These are phyloP conservation scores for Syrrhaptes paradoxus DNA, from an alignment of 2,113 vertebrate genomes.

Conservation along the genomic window DNA sequence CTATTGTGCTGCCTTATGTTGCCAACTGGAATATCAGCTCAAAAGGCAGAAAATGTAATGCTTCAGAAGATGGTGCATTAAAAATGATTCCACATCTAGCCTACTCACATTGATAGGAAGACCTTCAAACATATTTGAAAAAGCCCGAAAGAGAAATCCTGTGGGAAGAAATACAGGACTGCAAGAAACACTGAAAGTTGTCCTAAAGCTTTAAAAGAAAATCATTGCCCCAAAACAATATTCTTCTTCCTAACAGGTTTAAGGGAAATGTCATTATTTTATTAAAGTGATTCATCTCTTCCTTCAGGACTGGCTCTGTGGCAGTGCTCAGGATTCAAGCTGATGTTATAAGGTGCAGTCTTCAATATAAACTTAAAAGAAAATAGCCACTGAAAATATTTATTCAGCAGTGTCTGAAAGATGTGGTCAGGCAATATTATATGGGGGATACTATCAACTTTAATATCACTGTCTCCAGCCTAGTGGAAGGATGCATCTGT, in stretches of 20 bases:
- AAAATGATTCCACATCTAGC: constrained; percentile 16
- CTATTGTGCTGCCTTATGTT: not conserved
- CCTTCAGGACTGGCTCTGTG: not conserved
- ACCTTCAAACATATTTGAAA: not conserved
- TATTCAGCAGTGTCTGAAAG: not conserved
- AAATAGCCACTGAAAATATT: not conserved
- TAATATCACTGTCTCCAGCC: not conserved
- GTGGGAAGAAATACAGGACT: not conserved
- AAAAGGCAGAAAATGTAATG: not conserved
- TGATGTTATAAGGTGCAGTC: not conserved
- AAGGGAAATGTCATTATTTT: constrained; percentile 48
- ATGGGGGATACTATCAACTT: not conserved
- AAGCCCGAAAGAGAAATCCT: constrained; percentile 2
- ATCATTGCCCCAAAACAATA: not conserved
- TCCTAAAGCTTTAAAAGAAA: not conserved
- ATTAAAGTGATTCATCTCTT: constrained; percentile 44
- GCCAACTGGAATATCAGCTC: not conserved
- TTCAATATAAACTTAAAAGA: not conserved
- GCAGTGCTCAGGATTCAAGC: not conserved
- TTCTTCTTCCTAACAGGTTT: constrained; percentile 40
- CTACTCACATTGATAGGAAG: not conserved
- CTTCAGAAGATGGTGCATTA: not conserved
- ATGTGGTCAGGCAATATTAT: not conserved
- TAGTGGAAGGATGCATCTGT: not conserved
- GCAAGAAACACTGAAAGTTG: not conserved